Base-by-base conservation (phyloP, 2,797 vertebrate genomes). In the Malurus leucopterus region DNA sequence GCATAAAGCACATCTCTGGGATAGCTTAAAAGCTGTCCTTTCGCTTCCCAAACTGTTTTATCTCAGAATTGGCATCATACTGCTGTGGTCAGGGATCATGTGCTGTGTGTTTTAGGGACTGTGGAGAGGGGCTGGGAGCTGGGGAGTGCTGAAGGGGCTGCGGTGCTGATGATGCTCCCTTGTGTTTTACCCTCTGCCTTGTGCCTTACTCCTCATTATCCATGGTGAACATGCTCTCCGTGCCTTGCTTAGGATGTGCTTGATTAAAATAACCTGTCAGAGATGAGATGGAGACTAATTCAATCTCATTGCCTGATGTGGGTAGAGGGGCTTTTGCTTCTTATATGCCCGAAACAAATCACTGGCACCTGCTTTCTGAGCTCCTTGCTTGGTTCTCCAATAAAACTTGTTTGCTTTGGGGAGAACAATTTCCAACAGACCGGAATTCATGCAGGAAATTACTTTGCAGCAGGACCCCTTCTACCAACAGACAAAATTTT, bases 211-310 rank as follows among this genome's bases (percentile, higher is more conserved):
- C 64, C 63, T 75, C 51, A 15, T 81, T 54, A 71, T 21, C 73
- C 0, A 0, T 2, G 15, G 63, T 3, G 57, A 80, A 72, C 36
- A 2, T 5, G 1, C 44, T 38, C 53, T 77, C 43, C 1, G 15
- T 83, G 86, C 58, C 62, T 78, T 36, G 73, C 17, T 46, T 88
- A 47, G 67, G 54, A 81, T 83, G 62, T 19, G 27, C 59, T 72
- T 86, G 58, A 80, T 89, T 92, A 84, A 83, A 92, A 63, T 63
- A 74, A 32, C 26, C 26, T 40, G 34, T 53, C 16, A 16, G 64
- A 69, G 43, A 78, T 32, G 71, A 65, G 34, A 59, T 15, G 13
- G 44, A 50, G 59, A 38, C 43, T 50, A 62, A 78, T 64, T 71
- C 68, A 80, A 84, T 50, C 40, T 88, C 6, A 0, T 18, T 26